Evolutionary conservation across 1,140 invertebrate genomes (phyloP), one percentile per base, ranked within the genome.

Genomic region (Diorhabda elongata): DNA sequence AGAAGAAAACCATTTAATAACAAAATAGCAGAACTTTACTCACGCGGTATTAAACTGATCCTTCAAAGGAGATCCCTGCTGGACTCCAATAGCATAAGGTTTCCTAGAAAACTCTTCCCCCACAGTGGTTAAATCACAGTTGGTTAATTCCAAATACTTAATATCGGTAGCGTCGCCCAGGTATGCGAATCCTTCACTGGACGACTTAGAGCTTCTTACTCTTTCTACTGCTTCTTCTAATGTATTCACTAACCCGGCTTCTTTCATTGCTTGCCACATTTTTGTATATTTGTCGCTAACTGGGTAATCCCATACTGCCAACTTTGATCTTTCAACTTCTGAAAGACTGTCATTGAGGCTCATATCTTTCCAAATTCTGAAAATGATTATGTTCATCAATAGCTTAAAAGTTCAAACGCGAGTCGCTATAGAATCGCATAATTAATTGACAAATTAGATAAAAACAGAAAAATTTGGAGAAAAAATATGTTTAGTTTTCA

Each of bases 231-330:
- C 96, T 66, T 92, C 90, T 0, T 93, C 88, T 4, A 91, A 84
- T 3, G 84, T 87, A 11, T 85, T 83, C 0, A 97, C 96, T 41
- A 98, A 86, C 0, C 84, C 87, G 0, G 94, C 91, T 73, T 97
- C 94, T 76, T 92, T 89, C 96, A 99, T 99, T 0, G 94, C 94
- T 79, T 97, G 92, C 91, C 96, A 98, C 89, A 99, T 97, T 81
- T 98, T 98, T 2, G 95, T 98, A 81, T 97, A 99, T 76, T 97
- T 98, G 81, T 99, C 96, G 75, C 94, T 96, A 0, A 98, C 95
- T 0, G 97, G 97, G 82, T 98, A 99, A 81, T 99, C 97, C 97
- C 97, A 99, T 0, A 99, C 97, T 0, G 97, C 96, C 8, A 98
- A 80, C 80, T 97, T 95, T 0, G 96, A 92, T 61, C 96, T 83